These are phyloP conservation scores for Callocephalon fimbriatum DNA, from an alignment of 2,113 vertebrate genomes.

Conservation along the genomic window DNA sequence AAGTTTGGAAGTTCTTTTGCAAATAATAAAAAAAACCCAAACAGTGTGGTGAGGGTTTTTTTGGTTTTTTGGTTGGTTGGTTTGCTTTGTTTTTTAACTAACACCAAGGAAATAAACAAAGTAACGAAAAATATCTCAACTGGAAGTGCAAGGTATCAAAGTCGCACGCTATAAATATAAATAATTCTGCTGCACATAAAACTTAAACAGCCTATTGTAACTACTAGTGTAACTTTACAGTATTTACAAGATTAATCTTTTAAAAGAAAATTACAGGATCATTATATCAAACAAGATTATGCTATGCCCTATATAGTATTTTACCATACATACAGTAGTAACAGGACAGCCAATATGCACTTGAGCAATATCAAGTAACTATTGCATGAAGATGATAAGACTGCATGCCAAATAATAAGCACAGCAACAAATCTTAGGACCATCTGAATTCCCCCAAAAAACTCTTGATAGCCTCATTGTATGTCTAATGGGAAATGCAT, in stretches of 20 bases:
- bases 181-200: not conserved
- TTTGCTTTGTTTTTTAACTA: not conserved
- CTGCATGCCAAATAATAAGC: not conserved
- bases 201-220: slow-evolving; percentile 29
- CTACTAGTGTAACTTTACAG: slow-evolving; percentile 12
- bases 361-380: not conserved
- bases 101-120: not conserved
- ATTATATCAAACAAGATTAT: slow-evolving; percentile 22
- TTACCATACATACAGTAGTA: not conserved
- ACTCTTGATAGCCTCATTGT: not conserved
- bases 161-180: slow-evolving; percentile 19
- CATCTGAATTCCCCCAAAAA: not conserved
- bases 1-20: not conserved
- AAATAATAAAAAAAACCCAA: not conserved
- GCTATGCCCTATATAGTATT: not conserved
- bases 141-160: not conserved
- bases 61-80: not conserved
- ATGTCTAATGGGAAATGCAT: not conserved
- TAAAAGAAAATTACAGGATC: slow-evolving; percentile 28
- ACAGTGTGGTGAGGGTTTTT: not conserved
- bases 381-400: not conserved
- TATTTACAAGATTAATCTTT: slow-evolving; percentile 49
- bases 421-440: not conserved
- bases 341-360: not conserved
- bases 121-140: not conserved